These are phyloP conservation scores for Pseudorectes ferrugineus DNA, from an alignment of 2,113 vertebrate species.

Conservation along the genomic window DNA sequence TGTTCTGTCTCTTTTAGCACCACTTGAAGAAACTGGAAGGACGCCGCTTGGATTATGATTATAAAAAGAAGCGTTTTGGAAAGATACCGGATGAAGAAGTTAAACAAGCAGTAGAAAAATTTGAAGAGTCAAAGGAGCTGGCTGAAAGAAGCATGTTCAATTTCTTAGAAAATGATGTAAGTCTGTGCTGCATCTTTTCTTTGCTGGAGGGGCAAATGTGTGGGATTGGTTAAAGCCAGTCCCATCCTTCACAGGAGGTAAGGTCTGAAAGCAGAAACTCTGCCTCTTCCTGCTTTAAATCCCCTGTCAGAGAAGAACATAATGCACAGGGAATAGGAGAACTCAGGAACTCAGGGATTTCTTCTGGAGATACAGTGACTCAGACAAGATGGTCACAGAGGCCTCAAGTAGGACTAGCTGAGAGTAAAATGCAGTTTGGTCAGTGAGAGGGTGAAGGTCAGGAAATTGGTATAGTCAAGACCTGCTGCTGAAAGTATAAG, in stretches of 20 bases:
- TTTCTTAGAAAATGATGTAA: conserved; percentile 96
- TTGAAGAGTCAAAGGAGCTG: conserved; percentile 94
- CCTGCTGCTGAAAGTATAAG: background rate
- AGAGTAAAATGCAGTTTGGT: background rate
- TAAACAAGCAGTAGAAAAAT: conserved; percentile 91
- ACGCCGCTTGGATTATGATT: conserved; percentile 93
- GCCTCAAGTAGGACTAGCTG: background rate
- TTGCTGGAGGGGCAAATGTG: background rate
- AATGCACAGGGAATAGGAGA: background rate
- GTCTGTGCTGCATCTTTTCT: conserved; percentile 39
- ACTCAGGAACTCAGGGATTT: background rate
- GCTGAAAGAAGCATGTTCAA: conserved; percentile 96
- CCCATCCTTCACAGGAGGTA: background rate
- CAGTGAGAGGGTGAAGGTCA: background rate
- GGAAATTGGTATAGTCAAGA: background rate
- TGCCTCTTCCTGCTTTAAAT: background rate
- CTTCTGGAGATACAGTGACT: background rate
- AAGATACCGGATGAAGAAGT: conserved; percentile 92
- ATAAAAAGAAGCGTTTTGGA: conserved; percentile 91
- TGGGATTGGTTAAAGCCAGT: background rate
- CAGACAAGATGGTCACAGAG: background rate
- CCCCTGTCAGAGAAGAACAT: background rate
- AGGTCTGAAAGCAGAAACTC: background rate
- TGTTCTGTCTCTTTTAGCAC: conserved; percentile 71
- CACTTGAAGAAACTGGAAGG: conserved; percentile 95